phyloP scores from a whole-genome alignment of 2,797 vertebrate species.

The Crypturellus tataupa region DNA sequence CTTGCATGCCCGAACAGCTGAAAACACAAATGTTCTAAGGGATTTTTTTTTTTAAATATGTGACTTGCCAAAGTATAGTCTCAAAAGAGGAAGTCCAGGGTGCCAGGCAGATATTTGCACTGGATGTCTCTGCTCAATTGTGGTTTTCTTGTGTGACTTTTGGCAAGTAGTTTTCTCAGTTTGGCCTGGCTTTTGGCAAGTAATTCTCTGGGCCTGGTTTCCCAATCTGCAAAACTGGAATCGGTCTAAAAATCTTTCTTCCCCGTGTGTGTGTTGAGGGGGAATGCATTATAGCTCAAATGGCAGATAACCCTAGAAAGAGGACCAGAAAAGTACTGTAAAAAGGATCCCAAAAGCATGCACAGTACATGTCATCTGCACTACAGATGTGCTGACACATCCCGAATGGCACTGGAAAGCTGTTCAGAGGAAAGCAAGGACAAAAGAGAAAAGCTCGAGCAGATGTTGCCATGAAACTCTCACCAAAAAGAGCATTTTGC shows the following conservation, averaged over 20 bases:
- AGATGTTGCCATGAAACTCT: slow-evolving; percentile 13
- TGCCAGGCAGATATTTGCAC: neutral
- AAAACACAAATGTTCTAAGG: neutral
- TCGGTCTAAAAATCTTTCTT: slow-evolving; percentile 39
- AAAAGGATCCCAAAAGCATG: neutral
- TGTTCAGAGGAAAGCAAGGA: neutral
- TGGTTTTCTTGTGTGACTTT: slow-evolving; percentile 51
- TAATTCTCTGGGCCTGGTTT: neutral
- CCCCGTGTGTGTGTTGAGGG: neutral
- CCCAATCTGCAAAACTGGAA: neutral
- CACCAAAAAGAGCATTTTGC: neutral
- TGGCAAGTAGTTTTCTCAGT: slow-evolving; percentile 38
- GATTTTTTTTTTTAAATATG: neutral
- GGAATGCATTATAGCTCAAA: neutral
- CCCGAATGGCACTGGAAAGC: neutral
- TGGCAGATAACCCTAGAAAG: neutral
- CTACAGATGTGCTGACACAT: neutral
- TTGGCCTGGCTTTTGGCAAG: no score
- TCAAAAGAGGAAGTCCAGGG: slow-evolving; percentile 29
- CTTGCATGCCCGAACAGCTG: neutral
- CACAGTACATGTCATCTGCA: neutral
- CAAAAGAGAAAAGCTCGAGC: neutral
- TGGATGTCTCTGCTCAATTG: slow-evolving; percentile 17
- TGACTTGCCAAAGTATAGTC: neutral
- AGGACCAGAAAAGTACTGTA: neutral